Conservation (phyloP, 2,797 vertebrate genomes). For the Nyctalus aviator region DNA sequence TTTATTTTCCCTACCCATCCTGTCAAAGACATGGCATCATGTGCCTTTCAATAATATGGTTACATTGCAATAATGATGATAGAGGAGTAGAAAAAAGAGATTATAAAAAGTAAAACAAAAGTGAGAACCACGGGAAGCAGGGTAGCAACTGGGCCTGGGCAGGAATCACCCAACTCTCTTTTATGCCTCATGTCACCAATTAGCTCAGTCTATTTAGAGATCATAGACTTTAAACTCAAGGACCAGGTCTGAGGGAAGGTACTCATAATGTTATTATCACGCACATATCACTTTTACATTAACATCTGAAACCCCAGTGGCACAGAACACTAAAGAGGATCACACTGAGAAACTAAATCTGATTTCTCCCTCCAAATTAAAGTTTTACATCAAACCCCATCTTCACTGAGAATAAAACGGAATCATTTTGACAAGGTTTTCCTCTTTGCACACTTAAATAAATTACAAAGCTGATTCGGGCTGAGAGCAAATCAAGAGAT, state of each 20-base stretch:
- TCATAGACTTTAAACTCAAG: neutral
- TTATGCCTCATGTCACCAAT: neutral
- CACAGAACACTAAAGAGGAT: slow-evolving; percentile 47
- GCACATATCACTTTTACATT: slow-evolving; percentile 24
- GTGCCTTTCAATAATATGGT: neutral
- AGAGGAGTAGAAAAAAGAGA: neutral
- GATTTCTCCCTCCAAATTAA: slow-evolving; percentile 68
- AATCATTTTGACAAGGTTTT: slow-evolving; percentile 51
- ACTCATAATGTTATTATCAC: neutral
- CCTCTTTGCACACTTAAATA: slow-evolving; percentile 59
- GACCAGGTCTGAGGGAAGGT: neutral
- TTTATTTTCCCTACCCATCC: neutral
- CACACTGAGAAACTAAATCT: slow-evolving; percentile 62
- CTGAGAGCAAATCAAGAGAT: slow-evolving; percentile 56
- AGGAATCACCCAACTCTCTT: neutral
- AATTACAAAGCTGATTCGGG: slow-evolving; percentile 42
- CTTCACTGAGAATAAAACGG: slow-evolving; percentile 54
- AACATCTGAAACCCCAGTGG: slow-evolving; percentile 51
- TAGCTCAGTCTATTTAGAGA: neutral
- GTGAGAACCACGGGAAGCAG: neutral
- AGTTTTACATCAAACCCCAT: slow-evolving; percentile 67
- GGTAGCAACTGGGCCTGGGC: neutral
- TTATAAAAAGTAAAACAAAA: neutral
- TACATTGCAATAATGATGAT: neutral
- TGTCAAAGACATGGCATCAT: neutral